phyloP scores from a whole-genome alignment of 1,140 invertebrate species.

The Brevipalpus yothersi region DNA sequence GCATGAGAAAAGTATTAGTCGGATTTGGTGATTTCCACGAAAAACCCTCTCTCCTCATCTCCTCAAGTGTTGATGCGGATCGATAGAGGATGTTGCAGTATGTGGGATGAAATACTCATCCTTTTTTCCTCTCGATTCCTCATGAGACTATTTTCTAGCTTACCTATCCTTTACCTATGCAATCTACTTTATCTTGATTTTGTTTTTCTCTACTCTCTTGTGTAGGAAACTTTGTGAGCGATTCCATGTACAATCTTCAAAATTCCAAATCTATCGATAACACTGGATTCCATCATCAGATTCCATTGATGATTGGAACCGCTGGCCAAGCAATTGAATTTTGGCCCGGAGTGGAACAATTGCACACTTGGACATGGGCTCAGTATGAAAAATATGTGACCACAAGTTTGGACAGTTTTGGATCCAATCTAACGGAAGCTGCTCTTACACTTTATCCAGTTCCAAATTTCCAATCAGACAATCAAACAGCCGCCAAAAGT shows the following conservation, averaged over 20 bases:
- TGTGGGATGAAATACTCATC: too few species aligned
- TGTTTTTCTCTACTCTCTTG: too few species aligned
- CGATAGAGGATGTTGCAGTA: too few species aligned
- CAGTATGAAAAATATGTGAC: slow-evolving; percentile 13
- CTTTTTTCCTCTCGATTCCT: too few species aligned
- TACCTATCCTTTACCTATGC: neutral
- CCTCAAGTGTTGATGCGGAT: too few species aligned
- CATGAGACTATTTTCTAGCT: neutral
- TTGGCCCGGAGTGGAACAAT: slow-evolving; percentile 12
- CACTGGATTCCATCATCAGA: neutral
- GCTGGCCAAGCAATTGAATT: slow-evolving; percentile 12
- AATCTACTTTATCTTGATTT: neutral
- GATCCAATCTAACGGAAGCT: slow-evolving; percentile 7
- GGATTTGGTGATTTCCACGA: too few species aligned
- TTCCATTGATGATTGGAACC: slow-evolving; percentile 6
- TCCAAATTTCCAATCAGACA: neutral
- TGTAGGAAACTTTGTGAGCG: too few species aligned
- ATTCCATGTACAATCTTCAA: too few species aligned
- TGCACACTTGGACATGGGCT: slow-evolving; percentile 10
- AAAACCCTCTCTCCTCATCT: too few species aligned
- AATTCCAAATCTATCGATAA: too few species aligned
- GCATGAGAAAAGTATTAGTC: too few species aligned
- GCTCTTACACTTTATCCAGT: slow-evolving; percentile 8
- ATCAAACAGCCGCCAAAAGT: neutral
- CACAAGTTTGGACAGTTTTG: slow-evolving; percentile 12